These are phyloP conservation scores for Catostylus mosaicus DNA, from an alignment of 30 jellyfish, hydroid and myxozoan genomes.

Conservation along the genomic window DNA sequence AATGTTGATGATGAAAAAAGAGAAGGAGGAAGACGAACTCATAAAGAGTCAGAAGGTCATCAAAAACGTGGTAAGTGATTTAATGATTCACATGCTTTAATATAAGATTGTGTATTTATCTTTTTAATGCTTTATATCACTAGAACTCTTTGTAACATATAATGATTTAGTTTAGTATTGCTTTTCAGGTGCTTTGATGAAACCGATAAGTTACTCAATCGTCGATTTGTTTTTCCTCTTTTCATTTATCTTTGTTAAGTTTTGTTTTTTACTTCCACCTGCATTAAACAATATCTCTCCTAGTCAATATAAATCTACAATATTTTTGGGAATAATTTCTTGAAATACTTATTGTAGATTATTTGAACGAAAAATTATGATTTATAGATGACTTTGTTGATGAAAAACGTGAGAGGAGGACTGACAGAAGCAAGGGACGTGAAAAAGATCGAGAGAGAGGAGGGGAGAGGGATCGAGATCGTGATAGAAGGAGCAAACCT, in stretches of 20 bases:
- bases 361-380: background rate
- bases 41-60: constrained; percentile 37
- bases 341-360: background rate
- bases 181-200: too few species aligned
- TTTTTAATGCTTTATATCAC: too few species aligned
- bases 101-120: too few species aligned
- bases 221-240: too few species aligned
- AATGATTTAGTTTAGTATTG: too few species aligned
- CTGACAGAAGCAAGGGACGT: constrained; percentile 52
- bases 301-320: too few species aligned
- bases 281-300: too few species aligned
- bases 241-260: too few species aligned
- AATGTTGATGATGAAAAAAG: constrained; percentile 40
- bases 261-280: too few species aligned
- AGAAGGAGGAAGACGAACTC: constrained; percentile 34
- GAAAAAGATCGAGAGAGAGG: constrained; percentile 60
- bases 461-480: constrained; percentile 62
- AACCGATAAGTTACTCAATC: too few species aligned
- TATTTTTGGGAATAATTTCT: too few species aligned
- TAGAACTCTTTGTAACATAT: too few species aligned
- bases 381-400: constrained; percentile 38
- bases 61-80: constrained; percentile 40
- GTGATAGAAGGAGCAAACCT: constrained; percentile 44
- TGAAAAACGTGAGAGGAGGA: constrained; percentile 55
- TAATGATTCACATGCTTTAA: background rate